Conservation (phyloP, 2,113 vertebrate species). For the Ophiodon elongatus region DNA sequence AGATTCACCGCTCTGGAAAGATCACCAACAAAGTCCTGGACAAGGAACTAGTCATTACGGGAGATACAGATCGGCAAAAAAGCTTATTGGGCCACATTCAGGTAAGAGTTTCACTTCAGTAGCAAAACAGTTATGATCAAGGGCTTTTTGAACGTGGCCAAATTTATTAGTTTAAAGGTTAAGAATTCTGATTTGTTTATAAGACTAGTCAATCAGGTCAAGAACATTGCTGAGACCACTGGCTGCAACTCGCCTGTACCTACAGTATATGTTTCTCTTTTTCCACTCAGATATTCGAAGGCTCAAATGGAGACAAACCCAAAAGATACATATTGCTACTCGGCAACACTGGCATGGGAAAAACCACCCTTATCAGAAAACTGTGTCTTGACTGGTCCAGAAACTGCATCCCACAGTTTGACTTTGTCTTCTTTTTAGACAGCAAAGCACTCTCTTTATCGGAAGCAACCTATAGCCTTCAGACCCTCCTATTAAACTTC, state of each 20-base stretch:
- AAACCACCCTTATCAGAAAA: conserved; percentile 87
- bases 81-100: conserved; percentile 68
- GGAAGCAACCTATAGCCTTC: conserved; percentile 79
- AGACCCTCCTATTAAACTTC: conserved; percentile 85
- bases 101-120: conserved; percentile 34
- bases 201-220: background rate
- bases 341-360: conserved; percentile 90
- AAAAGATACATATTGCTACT: conserved; percentile 83
- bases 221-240: background rate
- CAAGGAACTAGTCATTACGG: conserved; percentile 84
- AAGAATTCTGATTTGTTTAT: background rate
- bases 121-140: background rate
- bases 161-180: background rate
- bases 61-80: conserved; percentile 82
- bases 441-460: conserved; percentile 81
- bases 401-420: conserved; percentile 86
- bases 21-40: conserved; percentile 84
- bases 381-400: conserved; percentile 91
- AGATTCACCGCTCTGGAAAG: conserved; percentile 81
- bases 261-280: background rate
- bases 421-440: conserved; percentile 90
- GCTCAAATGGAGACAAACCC: conserved; percentile 42
- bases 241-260: background rate
- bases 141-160: background rate
- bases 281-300: conserved; percentile 81